phyloP scores from a whole-genome alignment of 2,797 vertebrate species.

The Sciaenops ocellatus region DNA sequence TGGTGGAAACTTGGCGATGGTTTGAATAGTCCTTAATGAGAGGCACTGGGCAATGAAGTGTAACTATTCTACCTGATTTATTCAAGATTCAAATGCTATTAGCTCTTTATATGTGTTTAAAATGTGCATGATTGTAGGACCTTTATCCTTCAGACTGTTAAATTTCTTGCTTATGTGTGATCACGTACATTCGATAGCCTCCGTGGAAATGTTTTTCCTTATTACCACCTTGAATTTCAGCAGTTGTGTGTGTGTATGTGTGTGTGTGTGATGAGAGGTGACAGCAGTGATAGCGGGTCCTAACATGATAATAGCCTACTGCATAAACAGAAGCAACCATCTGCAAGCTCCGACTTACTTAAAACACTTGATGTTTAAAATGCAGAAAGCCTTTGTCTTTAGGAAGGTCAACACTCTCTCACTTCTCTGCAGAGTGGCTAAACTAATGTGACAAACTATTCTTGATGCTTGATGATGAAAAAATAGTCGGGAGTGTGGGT shows the following conservation, averaged over 20 bases:
- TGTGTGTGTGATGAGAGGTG: slow-evolving; percentile 38
- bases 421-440: slow-evolving; percentile 37
- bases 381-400: slow-evolving; percentile 72
- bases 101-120: not conserved
- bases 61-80: not conserved
- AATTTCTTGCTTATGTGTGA: not conserved
- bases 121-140: not conserved
- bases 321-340: slow-evolving; percentile 57
- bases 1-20: not conserved
- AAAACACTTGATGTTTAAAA: slow-evolving; percentile 71
- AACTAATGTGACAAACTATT: slow-evolving; percentile 68
- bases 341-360: slow-evolving; percentile 51
- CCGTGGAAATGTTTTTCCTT: slow-evolving; percentile 11
- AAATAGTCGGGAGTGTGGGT: slow-evolving; percentile 20
- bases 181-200: slow-evolving; percentile 2
- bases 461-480: slow-evolving; percentile 55
- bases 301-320: slow-evolving; percentile 60
- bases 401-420: slow-evolving; percentile 70
- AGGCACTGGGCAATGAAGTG: not conserved
- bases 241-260: not conserved
- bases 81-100: not conserved
- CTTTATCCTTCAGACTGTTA: not conserved
- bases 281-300: slow-evolving; percentile 51
- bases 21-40: not conserved
- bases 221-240: slow-evolving; percentile 27